Percentiles rank a stretch among this genome's conserved stretches.
Evolutionary conservation across 2,113 vertebrate genomes (phyloP).

Genomic region (Gymnocephalus cernua): DNA sequence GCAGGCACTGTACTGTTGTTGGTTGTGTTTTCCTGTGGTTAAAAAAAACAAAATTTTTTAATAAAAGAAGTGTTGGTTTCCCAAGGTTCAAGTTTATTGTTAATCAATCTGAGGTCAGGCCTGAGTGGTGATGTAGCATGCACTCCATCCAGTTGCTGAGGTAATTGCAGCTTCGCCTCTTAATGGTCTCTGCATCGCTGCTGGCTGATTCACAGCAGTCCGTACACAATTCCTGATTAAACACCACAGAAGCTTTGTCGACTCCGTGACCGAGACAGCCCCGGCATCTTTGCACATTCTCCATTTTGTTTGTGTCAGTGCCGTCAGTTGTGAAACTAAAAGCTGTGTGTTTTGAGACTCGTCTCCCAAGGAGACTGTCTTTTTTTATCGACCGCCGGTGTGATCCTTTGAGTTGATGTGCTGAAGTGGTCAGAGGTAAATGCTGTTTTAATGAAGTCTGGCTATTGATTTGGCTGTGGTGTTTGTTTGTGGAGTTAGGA

Average conservation of each 20-base stretch:
- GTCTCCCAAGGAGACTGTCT: conserved; percentile 53
- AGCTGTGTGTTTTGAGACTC: conserved; percentile 49
- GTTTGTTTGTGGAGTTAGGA: conserved; percentile 55
- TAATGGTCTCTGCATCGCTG: conserved; percentile 48
- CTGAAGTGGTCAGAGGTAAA: conserved; percentile 70
- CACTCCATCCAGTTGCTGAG: conserved; percentile 40
- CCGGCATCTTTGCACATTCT: neutral
- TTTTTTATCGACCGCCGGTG: conserved; percentile 57
- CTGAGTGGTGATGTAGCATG: conserved; percentile 46
- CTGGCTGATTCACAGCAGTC: conserved; percentile 38
- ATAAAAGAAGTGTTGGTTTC: conserved; percentile 28
- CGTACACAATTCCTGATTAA: conserved; percentile 44
- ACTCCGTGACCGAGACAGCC: neutral
- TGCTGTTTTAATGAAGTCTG: conserved; percentile 71
- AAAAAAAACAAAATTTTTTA: conserved; percentile 7
- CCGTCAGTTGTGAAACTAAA: conserved; percentile 28
- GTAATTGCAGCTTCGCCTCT: conserved; percentile 50
- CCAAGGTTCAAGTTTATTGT: conserved; percentile 30
- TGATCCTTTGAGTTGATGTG: conserved; percentile 59
- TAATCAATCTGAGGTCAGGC: conserved; percentile 63
- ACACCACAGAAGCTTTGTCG: conserved; percentile 5
- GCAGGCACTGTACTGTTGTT: neutral
- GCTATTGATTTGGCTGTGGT: conserved; percentile 59
- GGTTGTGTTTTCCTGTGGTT: neutral
- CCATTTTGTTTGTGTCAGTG: conserved; percentile 27